Evolutionary conservation across 2,888 invertebrate species (phyloP).

Genomic region (Brachycybe producta): DNA sequence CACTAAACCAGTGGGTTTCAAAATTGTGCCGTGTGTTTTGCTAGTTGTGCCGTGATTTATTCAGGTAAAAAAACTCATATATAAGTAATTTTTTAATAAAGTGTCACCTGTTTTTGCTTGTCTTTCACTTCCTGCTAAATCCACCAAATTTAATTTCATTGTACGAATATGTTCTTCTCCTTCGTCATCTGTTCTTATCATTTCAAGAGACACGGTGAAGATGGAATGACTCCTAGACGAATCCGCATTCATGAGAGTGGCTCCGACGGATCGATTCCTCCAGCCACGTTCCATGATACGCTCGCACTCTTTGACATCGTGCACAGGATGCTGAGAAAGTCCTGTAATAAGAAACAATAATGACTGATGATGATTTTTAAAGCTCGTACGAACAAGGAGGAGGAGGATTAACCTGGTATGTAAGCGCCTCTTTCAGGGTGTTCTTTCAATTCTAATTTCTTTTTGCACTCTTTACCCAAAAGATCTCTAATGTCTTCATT

Average conservation of each 20-base stretch:
- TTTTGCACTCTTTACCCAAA: constrained; percentile 45
- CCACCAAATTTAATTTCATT: constrained; percentile 72
- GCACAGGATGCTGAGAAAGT: constrained; percentile 59
- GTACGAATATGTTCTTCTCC: constrained; percentile 43
- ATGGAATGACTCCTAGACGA: constrained; percentile 78
- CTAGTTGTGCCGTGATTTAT: too few relatives aligned
- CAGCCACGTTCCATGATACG: constrained; percentile 59
- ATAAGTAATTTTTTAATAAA: too few relatives aligned
- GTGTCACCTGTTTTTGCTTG: constrained; percentile 57
- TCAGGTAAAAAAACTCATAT: too few relatives aligned
- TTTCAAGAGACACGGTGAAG: constrained; percentile 71
- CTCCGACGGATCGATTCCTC: constrained; percentile 64
- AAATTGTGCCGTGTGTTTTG: too few relatives aligned
- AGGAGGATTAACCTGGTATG: constrained; percentile 45
- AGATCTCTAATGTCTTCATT: constrained; percentile 64
- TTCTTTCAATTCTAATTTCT: constrained; percentile 51
- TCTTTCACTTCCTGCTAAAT: constrained; percentile 76
- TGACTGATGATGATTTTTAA: too few relatives aligned
- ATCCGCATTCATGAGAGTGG: constrained; percentile 78
- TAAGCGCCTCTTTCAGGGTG: constrained; percentile 51
- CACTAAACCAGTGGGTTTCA: too few relatives aligned
- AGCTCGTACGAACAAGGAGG: too few relatives aligned
- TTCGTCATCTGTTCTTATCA: constrained; percentile 43
- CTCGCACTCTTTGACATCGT: constrained; percentile 63
- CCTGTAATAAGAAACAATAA: constrained; percentile 35